A percentile compares a stretch with the other conserved stretches of the same genome.
phyloP scores from a whole-genome alignment of 1,140 invertebrate species.

The Drosophila sucinea region DNA sequence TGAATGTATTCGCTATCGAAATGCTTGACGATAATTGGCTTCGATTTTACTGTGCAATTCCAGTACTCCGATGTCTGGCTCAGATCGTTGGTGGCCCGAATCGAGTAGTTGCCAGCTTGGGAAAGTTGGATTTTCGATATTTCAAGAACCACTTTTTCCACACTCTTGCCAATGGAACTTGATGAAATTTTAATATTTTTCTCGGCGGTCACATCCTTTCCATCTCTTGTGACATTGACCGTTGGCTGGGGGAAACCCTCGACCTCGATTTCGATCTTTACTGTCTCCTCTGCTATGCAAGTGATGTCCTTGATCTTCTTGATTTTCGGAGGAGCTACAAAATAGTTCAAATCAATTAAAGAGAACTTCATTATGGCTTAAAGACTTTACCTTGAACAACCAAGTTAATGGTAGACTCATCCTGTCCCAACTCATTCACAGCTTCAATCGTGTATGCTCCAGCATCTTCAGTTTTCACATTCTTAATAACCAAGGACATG shows the following conservation, averaged over 20 bases:
- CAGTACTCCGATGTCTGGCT: conserved; percentile 94
- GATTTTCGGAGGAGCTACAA: conserved; percentile 89
- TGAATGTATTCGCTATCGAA: conserved; percentile 87
- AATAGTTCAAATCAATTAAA: conserved; percentile 64
- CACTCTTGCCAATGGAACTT: conserved; percentile 84
- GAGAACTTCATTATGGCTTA: not conserved
- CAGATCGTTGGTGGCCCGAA: conserved; percentile 94
- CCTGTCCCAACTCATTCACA: conserved; percentile 94
- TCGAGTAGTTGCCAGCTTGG: conserved; percentile 96
- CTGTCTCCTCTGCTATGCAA: conserved; percentile 87
- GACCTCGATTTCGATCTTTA: conserved; percentile 91
- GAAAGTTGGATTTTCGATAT: conserved; percentile 92
- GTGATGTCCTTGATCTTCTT: conserved; percentile 90
- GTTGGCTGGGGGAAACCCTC: conserved; percentile 92
- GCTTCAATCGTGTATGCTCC: conserved; percentile 93
- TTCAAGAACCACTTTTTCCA: conserved; percentile 87
- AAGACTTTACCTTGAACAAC: conserved; percentile 87
- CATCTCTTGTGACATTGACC: conserved; percentile 94
- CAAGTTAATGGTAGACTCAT: conserved; percentile 89
- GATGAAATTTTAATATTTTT: conserved; percentile 89
- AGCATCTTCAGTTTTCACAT: conserved; percentile 91
- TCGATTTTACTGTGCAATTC: conserved; percentile 90
- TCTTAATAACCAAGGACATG: conserved; percentile 95
- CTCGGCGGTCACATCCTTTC: conserved; percentile 88
- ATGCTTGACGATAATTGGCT: conserved; percentile 89